These are phyloP conservation scores for Aphelocoma californica DNA, from an alignment of 2,797 vertebrate genomes.

Conservation along the genomic window DNA sequence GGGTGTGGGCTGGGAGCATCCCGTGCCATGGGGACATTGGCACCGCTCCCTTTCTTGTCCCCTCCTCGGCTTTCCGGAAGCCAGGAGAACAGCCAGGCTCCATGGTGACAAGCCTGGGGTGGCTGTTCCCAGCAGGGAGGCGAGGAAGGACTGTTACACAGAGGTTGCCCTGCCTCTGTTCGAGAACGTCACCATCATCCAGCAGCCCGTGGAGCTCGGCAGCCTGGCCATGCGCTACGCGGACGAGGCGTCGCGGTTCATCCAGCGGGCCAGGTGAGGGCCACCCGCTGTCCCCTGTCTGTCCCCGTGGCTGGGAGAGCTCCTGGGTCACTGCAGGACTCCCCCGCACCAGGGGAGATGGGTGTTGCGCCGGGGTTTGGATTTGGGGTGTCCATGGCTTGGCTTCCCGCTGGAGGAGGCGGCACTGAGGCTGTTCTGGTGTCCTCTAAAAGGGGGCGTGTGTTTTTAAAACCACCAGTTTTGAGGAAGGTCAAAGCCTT, in stretches of 20 bases:
- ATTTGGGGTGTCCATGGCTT: accelerated
- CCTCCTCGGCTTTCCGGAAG: not conserved
- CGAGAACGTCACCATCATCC: slow-evolving; percentile 84
- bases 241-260: slow-evolving; percentile 78
- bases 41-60: accelerated
- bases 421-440: not conserved
- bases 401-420: not conserved
- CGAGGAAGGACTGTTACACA: slow-evolving; percentile 73
- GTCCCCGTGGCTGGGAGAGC: accelerated
- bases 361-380: accelerated
- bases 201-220: slow-evolving; percentile 88
- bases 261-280: slow-evolving; percentile 83
- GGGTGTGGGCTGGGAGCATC: accelerated
- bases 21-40: accelerated
- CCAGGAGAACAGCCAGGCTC: not conserved
- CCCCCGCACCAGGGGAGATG: no score
- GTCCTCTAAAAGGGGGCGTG: not conserved
- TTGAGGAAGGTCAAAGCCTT: not conserved
- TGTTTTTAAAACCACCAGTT: not conserved
- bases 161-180: slow-evolving; percentile 87
- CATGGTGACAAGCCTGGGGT: accelerated
- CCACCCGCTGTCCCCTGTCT: accelerated
- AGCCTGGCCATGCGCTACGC: slow-evolving; percentile 79
- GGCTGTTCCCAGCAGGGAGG: not conserved
- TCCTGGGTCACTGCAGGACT: not conserved